Base-by-base conservation (phyloP, 2,888 invertebrate genomes). In the Euspilapteryx auroguttella region DNA sequence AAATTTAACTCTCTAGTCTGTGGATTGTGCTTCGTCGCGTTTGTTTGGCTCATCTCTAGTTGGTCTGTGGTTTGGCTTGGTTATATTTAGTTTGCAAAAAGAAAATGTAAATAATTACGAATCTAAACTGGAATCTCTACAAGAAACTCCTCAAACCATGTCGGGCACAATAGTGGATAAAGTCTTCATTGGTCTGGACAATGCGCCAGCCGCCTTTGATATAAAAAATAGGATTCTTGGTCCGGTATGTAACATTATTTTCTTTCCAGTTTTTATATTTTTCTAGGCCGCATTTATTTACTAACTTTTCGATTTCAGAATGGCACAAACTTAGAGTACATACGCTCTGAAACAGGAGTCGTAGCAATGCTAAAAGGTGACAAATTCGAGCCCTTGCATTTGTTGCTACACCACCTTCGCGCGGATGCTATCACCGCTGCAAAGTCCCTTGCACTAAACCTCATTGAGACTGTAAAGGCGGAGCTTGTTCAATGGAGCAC, bases 311-410 rank as follows among this genome's bases (percentile, higher is more conserved):
- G 27, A 23, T 69, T 68, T 34, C 71, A 79, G 48, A 81, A 81
- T 45, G 84, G 83, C 29, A 83, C 85, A 14, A 86, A 87, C 62
- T 73, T 89, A 44, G 81, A 86, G 44, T 89, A 89, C 42, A 89
- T 90, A 39, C 76, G 85, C 38, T 83, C 82, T 29, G 89, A 89
- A 59, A 88, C 89, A 3, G 87, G 88, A 14, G 87, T 87, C 3
- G 82, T 82, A 37, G 86, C 89, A 21, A 83, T 85, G 8, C 59
- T 90, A 37, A 78, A 87, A 45, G 86, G 86, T 26, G 75, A 73
- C 36, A 87, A 87, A 35, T 52, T 62, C 27, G 89, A 89, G 48
- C 87, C 88, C 2, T 66, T 90, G 46, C 87, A 89, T 63, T 76
- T 90, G 40, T 84, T 82, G 39, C 71, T 89, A 39, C 87, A 88